These are phyloP conservation scores for Crotalus tigris DNA, from an alignment of 2,113 vertebrate genomes.

Conservation along the genomic window DNA sequence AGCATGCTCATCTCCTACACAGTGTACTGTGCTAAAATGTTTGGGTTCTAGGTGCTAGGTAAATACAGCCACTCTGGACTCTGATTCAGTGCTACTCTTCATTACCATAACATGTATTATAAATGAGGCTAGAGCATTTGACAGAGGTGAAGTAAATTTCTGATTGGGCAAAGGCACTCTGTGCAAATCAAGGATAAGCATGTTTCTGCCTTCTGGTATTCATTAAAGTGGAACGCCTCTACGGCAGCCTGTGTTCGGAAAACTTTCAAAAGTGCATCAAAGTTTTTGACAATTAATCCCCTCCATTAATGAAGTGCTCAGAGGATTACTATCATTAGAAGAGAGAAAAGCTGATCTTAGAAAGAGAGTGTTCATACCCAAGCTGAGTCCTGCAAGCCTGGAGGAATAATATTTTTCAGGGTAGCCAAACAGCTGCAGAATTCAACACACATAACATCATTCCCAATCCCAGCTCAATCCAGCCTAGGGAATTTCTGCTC, in stretches of 20 bases:
- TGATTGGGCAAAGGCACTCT: background rate
- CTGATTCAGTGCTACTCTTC: background rate
- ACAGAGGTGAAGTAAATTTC: background rate
- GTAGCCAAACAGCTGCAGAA: background rate
- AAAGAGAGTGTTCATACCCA: background rate
- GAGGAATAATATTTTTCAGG: background rate
- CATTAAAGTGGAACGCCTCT: accelerated
- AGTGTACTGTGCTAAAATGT: background rate
- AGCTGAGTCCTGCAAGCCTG: background rate
- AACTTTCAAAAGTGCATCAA: background rate
- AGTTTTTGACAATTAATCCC: background rate
- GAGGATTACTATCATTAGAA: constrained; percentile 6
- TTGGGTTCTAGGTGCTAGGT: background rate
- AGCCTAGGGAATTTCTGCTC: background rate
- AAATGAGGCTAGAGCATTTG: background rate
- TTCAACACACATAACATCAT: background rate
- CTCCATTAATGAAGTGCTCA: background rate
- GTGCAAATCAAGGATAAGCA: background rate
- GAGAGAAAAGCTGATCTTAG: background rate
- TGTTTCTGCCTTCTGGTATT: background rate
- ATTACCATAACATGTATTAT: background rate
- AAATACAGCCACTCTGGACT: background rate
- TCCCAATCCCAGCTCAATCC: accelerated
- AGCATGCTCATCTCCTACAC: background rate
- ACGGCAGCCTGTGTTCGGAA: accelerated